These are phyloP conservation scores for Sisyra nigra DNA, from an alignment of 2,888 invertebrate species.

Conservation along the genomic window DNA sequence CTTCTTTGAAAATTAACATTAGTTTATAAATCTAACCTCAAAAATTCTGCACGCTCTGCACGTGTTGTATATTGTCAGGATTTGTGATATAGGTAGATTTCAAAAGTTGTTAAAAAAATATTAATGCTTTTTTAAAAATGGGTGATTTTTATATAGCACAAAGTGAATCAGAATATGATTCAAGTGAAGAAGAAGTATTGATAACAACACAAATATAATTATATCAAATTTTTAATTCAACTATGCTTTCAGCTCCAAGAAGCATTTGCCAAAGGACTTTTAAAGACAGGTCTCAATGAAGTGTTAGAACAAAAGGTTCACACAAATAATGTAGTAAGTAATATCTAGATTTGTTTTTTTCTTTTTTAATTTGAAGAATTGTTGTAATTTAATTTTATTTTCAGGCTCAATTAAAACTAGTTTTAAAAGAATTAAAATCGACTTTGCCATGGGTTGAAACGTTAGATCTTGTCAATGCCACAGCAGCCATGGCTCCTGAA, in stretches of 20 bases:
- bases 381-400: constrained; percentile 10
- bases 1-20: too few species aligned
- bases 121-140: too few species aligned
- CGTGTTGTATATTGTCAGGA: too few species aligned
- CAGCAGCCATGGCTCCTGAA: constrained; percentile 75
- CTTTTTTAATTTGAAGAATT: too few species aligned
- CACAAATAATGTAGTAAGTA: constrained; percentile 60
- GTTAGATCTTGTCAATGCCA: constrained; percentile 58
- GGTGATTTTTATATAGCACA: too few species aligned
- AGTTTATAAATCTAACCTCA: too few species aligned
- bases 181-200: constrained; percentile 41
- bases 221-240: neutral
- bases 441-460: constrained; percentile 75
- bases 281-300: constrained; percentile 76
- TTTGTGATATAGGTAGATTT: too few species aligned
- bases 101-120: too few species aligned
- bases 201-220: neutral
- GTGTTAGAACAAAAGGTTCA: constrained; percentile 38
- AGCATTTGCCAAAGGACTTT: constrained; percentile 67
- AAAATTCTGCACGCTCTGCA: too few species aligned
- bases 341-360: neutral
- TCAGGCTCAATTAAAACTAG: constrained; percentile 46
- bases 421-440: constrained; percentile 51
- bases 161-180: constrained; percentile 31
- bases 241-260: constrained; percentile 58